A percentile compares a stretch with the other conserved stretches of the same genome.
phyloP scores from a whole-genome alignment of 2,888 invertebrate species.

The Macrophya alboannulata region DNA sequence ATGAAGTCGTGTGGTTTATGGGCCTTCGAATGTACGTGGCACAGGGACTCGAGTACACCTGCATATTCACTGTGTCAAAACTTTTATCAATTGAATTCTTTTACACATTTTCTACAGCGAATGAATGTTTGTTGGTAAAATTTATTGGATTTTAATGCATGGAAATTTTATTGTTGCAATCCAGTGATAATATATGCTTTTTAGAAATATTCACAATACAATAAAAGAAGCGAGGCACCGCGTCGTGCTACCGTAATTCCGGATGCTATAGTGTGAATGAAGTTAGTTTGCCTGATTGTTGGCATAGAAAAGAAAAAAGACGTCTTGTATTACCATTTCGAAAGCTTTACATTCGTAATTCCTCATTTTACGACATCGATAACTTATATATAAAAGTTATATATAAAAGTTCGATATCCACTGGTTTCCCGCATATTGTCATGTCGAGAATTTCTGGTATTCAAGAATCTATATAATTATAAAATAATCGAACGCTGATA shows the following conservation, averaged over 20 bases:
- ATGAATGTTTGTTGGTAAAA: not conserved
- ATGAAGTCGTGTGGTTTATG: conserved; percentile 46
- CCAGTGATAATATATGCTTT: not conserved
- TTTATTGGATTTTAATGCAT: conserved; percentile 24
- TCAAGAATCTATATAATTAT: not conserved
- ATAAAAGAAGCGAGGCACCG: not conserved
- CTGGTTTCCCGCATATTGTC: not conserved
- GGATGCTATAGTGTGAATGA: not conserved
- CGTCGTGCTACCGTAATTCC: not conserved
- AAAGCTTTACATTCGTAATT: not conserved
- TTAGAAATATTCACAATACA: not conserved
- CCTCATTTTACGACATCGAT: conserved; percentile 25
- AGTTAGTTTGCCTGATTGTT: not conserved
- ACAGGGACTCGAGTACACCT: conserved; percentile 37
- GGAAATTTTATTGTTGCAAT: conserved; percentile 13
- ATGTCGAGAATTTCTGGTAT: conserved; percentile 25
- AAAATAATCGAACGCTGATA: not conserved
- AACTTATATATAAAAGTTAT: not conserved
- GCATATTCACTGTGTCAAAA: conserved; percentile 27
- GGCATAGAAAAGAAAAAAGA: not conserved
- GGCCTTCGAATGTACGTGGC: conserved; percentile 19
- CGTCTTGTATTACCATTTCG: not conserved
- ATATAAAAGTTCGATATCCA: conserved; percentile 16
- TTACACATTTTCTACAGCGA: not conserved
- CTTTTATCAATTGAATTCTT: conserved; percentile 31